Evolutionary conservation across 2,888 invertebrate species (phyloP).

Genomic region (Drosophila birchii): DNA sequence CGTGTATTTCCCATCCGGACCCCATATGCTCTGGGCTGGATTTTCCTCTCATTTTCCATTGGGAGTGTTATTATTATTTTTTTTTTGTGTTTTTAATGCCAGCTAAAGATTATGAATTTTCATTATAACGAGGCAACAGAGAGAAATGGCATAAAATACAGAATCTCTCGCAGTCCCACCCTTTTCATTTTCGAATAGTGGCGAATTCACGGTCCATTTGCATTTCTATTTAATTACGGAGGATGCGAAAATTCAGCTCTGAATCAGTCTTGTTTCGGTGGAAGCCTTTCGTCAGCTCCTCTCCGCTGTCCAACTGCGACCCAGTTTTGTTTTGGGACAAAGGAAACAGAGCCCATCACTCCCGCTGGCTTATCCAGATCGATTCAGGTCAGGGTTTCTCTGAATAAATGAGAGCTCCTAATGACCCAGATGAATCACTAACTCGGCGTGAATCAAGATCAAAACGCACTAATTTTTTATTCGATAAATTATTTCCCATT

Average conservation of each 20-base stretch:
- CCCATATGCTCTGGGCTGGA: slow-evolving; percentile 34
- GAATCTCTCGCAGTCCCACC: not conserved
- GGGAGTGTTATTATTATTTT: slow-evolving; percentile 21
- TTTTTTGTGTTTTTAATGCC: slow-evolving; percentile 21
- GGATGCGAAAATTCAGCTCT: not conserved
- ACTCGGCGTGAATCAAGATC: slow-evolving; percentile 5
- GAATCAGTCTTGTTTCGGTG: slow-evolving; percentile 5
- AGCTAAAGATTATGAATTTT: slow-evolving; percentile 72
- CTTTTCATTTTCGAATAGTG: slow-evolving; percentile 35
- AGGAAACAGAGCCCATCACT: slow-evolving; percentile 14
- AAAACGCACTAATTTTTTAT: not conserved
- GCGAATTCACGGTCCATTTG: slow-evolving; percentile 8
- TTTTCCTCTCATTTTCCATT: slow-evolving; percentile 41
- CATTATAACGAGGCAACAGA: slow-evolving; percentile 57
- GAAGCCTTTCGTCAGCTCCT: slow-evolving; percentile 18
- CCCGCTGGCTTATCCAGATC: slow-evolving; percentile 31
- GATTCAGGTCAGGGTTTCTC: slow-evolving; percentile 38
- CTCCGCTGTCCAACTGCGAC: not conserved
- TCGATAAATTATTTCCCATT: not conserved
- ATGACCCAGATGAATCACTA: slow-evolving; percentile 33
- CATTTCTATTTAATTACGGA: slow-evolving; percentile 37
- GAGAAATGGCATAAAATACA: slow-evolving; percentile 9
- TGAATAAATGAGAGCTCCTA: slow-evolving; percentile 32
- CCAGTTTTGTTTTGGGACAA: slow-evolving; percentile 21
- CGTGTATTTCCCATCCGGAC: slow-evolving; percentile 25